Percentiles rank a stretch among this genome's conserved stretches.
These are phyloP conservation scores for Panorpa germanica DNA, from an alignment of 2,888 invertebrate species.

Conservation along the genomic window DNA sequence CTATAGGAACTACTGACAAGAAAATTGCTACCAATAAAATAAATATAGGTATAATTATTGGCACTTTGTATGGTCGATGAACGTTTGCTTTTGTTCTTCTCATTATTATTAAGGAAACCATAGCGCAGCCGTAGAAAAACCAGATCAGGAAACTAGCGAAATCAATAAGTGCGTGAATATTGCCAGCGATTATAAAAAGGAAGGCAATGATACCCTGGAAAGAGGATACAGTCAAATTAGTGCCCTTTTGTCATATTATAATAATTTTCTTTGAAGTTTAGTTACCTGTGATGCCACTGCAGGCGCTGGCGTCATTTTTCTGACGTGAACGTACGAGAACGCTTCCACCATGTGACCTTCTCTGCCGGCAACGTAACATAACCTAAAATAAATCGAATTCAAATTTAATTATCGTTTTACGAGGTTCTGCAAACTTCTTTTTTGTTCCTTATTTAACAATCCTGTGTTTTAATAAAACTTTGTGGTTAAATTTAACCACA, in stretches of 20 bases:
- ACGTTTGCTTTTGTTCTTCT: constrained; percentile 46
- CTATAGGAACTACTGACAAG: constrained; percentile 53
- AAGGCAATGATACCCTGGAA: constrained; percentile 47
- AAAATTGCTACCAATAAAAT: constrained; percentile 51
- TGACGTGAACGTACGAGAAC: constrained; percentile 59
- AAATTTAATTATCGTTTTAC: constrained; percentile 1
- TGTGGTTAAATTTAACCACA: background rate
- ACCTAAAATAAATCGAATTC: constrained; percentile 25
- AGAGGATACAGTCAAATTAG: constrained; percentile 1
- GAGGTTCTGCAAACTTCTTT: background rate
- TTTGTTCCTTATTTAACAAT: background rate
- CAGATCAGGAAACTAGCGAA: constrained; percentile 77
- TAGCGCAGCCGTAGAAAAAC: constrained; percentile 71
- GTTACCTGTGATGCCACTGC: constrained; percentile 63
- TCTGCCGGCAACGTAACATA: constrained; percentile 68
- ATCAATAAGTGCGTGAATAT: constrained; percentile 59
- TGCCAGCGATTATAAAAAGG: constrained; percentile 49
- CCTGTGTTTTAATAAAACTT: background rate
- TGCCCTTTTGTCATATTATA: background rate
- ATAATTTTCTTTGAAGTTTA: background rate
- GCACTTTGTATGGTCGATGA: constrained; percentile 55
- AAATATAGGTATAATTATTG: constrained; percentile 50
- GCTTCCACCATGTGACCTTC: constrained; percentile 65
- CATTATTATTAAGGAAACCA: constrained; percentile 57
- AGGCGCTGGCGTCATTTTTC: constrained; percentile 56